These are phyloP conservation scores for Arizona elegans DNA, from an alignment of 2,113 vertebrate genomes.

Conservation along the genomic window DNA sequence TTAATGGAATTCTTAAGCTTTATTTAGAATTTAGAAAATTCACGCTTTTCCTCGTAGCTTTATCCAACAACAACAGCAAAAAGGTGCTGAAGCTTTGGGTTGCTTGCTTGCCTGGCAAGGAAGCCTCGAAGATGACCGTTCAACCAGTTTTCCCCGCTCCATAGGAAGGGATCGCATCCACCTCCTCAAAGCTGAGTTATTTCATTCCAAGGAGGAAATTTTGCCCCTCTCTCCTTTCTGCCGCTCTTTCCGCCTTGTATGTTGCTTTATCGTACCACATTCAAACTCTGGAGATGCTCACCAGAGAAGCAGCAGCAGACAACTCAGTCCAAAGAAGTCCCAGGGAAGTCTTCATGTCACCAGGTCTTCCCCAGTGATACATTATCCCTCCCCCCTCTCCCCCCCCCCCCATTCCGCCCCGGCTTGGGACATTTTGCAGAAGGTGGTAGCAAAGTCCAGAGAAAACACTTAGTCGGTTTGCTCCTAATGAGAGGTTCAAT, in stretches of 20 bases:
- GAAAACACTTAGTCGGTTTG: not conserved
- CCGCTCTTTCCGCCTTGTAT: not conserved
- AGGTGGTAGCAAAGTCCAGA: not conserved
- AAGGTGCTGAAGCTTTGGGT: not conserved
- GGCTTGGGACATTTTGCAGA: not conserved
- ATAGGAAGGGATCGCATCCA: not conserved
- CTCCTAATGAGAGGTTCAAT: not conserved
- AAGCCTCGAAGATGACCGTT: not conserved
- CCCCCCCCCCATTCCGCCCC: too few species aligned
- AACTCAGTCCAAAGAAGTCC: not conserved
- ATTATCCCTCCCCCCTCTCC: fast-evolving
- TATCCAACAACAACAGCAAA: not conserved
- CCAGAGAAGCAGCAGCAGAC: not conserved
- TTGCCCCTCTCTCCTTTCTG: not conserved
- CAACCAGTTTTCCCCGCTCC: not conserved
- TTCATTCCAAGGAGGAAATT: not conserved
- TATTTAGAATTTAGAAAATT: not conserved
- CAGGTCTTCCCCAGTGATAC: not conserved
- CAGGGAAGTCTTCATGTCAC: not conserved
- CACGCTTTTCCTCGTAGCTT: not conserved
- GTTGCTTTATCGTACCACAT: not conserved
- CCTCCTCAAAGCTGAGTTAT: not conserved
- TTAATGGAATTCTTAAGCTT: not conserved
- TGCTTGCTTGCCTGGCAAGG: not conserved
- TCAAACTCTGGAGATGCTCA: not conserved